Evolutionary conservation across 2,888 invertebrate genomes (phyloP), one percentile per base, ranked within the genome.

Genomic region (Troides oblongomaculatus): DNA sequence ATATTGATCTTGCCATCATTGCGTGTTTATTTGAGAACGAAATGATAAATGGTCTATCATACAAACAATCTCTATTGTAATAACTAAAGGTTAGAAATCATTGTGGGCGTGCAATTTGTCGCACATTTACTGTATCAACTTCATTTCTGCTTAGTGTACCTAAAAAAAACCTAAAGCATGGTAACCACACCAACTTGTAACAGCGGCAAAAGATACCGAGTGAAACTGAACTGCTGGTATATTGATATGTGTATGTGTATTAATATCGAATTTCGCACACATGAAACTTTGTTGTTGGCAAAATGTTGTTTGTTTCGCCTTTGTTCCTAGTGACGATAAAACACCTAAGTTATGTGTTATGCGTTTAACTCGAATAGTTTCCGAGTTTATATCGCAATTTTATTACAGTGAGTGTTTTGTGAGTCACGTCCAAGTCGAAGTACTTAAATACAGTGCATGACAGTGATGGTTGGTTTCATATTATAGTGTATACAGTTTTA

Each of bases 291-390:
- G 68, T 58, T 58, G 25, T 21, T 46, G 46, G 57, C 46, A 74
- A 73, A 75, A 72, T 75, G 72, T 75, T 74, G 74, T 72, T 76
- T 76, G 76, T 71, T 70, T 68, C 74, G 74, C 79, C 78, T 79
- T 81, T 82, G 79, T 81, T 83, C 76, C 74, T 65, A 67, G 70
- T 75, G 73, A 73, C 78, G 78, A 78, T 85, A 82, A 85, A 83
- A 82, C 77, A 78, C 72, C 72, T 76, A 80, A 82, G 83, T 83
- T 84, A 82, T 82, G 79, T 81, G 78, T 80, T 81, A 80, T 81
- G 79, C 82, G 83, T 81, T 79, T 74, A 81, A 78, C 77, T 81
- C 78, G 78, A 83, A 82, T 81, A 81, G 81, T 83, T 43, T 81
- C 80, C 75, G 74, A 83, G 81, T 79, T 77, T 78, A 74, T 75